Evolutionary conservation across 2,888 invertebrate genomes (phyloP).

Genomic region (Calephelis perditalis): DNA sequence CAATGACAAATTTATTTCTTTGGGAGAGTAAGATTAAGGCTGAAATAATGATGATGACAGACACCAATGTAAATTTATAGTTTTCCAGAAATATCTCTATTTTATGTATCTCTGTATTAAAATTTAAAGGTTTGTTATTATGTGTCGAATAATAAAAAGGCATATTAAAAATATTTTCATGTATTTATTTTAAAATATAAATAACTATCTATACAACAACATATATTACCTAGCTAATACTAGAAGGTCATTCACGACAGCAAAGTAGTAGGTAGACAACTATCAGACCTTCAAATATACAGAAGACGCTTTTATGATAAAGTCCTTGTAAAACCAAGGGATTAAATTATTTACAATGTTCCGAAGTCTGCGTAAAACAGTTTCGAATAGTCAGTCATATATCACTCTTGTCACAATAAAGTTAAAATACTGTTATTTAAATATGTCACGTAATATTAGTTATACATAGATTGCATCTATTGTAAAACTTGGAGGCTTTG

Average conservation of each 20-base stretch:
- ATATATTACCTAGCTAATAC: conserved; percentile 59
- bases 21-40: too few species aligned
- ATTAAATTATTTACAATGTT: conserved; percentile 65
- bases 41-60: too few species aligned
- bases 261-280: conserved; percentile 51
- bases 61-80: too few species aligned
- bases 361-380: conserved; percentile 53
- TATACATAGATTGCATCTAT: conserved; percentile 66
- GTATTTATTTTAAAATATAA: conserved; percentile 56
- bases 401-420: conserved; percentile 69
- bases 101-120: too few species aligned
- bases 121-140: too few species aligned
- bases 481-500: conserved; percentile 59
- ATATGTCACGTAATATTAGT: conserved; percentile 28
- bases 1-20: too few species aligned
- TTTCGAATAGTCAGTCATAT: conserved; percentile 73
- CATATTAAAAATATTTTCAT: conserved; percentile 35
- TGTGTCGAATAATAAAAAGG: conserved; percentile 34
- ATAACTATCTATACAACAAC: conserved; percentile 58
- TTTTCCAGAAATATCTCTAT: too few species aligned
- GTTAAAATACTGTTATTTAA: conserved; percentile 60
- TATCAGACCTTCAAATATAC: conserved; percentile 50
- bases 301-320: conserved; percentile 16
- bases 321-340: conserved; percentile 76
- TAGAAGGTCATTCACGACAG: conserved; percentile 69